Percentiles rank a stretch among this genome's conserved stretches.
Conservation (phyloP, 2,113 vertebrate species). For the Bubalus kerabau region DNA sequence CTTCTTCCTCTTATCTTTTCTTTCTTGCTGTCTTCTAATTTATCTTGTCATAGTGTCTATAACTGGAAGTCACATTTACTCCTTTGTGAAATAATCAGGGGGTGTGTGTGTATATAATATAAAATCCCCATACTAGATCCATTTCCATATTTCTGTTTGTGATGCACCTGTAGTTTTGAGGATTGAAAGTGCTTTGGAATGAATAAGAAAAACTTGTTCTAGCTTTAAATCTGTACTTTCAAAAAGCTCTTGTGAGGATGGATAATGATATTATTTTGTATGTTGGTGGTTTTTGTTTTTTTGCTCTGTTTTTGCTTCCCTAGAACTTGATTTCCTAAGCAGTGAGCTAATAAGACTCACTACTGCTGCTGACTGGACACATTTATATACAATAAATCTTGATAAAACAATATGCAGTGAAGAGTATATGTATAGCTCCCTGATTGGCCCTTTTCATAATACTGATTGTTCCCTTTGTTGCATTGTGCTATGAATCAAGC, state of each 20-base stretch:
- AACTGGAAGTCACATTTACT: not conserved
- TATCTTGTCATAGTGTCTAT: not conserved
- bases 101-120: not conserved
- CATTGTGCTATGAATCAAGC: not conserved
- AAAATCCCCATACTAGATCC: not conserved
- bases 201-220: not conserved
- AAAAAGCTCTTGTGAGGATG: not conserved
- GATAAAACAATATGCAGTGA: conserved; percentile 18
- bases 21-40: not conserved
- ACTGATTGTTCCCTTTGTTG: conserved; percentile 35
- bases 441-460: conserved; percentile 42
- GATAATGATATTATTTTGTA: not conserved
- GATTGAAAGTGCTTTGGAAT: not conserved
- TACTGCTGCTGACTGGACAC: not conserved
- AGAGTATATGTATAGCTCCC: not conserved
- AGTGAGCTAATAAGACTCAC: not conserved
- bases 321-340: not conserved
- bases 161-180: not conserved
- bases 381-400: not conserved
- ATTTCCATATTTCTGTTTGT: not conserved
- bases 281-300: not conserved
- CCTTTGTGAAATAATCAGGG: not conserved
- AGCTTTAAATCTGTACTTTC: not conserved
- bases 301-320: not conserved
- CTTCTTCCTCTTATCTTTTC: not conserved